These are phyloP conservation scores for Leptocoma aspasia DNA, from an alignment of 2,113 vertebrate genomes.

Conservation along the genomic window DNA sequence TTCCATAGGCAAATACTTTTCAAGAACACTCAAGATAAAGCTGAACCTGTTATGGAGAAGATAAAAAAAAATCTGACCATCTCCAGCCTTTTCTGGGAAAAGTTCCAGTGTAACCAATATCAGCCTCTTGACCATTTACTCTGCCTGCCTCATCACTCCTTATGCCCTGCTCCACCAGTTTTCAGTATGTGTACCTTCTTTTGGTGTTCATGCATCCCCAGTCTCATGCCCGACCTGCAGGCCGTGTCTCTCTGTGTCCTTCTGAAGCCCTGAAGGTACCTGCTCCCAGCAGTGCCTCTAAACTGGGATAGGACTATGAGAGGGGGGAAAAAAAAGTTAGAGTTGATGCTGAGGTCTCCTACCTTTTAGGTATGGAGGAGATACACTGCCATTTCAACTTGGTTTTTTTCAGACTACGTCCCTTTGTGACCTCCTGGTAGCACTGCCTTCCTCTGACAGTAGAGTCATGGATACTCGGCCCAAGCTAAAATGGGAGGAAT, in stretches of 20 bases:
- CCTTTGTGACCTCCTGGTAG: neutral
- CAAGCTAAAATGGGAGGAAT: neutral
- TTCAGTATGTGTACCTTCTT: neutral
- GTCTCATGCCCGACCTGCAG: neutral
- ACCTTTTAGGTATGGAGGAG: neutral
- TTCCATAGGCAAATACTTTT: neutral
- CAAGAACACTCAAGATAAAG: neutral
- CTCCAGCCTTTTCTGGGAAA: neutral
- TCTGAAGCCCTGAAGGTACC: neutral
- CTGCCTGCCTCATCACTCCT: neutral
- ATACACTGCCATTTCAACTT: neutral
- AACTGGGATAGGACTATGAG: neutral
- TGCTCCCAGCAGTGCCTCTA: neutral
- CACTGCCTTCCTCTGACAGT: neutral
- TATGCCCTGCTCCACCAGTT: neutral
- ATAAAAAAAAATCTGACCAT: rapidly evolving
- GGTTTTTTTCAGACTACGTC: neutral
- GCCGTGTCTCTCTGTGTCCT: neutral
- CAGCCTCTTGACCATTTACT: neutral
- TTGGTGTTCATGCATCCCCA: neutral
- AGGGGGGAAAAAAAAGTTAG: neutral
- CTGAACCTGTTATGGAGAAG: neutral
- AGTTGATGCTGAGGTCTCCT: neutral
- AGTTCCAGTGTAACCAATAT: neutral
- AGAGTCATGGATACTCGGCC: neutral